These are phyloP conservation scores for Drosophila tristis DNA, from an alignment of 1,140 invertebrate species.

Conservation along the genomic window DNA sequence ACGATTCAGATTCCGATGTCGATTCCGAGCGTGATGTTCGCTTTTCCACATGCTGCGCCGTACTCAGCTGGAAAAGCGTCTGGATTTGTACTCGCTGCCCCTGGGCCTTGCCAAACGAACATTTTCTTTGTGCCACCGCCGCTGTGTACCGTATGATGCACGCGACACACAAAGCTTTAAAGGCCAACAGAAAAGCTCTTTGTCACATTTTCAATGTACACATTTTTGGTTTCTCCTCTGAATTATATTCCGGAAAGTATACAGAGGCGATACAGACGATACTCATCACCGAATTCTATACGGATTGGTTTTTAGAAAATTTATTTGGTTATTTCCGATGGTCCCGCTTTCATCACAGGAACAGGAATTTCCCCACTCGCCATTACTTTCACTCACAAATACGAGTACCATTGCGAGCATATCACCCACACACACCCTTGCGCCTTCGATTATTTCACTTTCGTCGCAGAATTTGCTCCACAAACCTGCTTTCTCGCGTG, in stretches of 20 bases:
- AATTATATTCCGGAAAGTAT: too few species aligned
- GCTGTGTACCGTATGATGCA: neutral
- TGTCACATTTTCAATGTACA: too few species aligned
- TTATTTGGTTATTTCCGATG: neutral
- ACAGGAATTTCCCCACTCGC: slow-evolving; percentile 24
- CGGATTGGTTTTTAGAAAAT: too few species aligned
- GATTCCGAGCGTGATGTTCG: slow-evolving; percentile 63
- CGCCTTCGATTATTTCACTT: slow-evolving; percentile 49
- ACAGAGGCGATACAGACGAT: too few species aligned
- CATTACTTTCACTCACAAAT: slow-evolving; percentile 10
- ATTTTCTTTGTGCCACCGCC: slow-evolving; percentile 36
- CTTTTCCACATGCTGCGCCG: slow-evolving; percentile 75
- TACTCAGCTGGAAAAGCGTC: slow-evolving; percentile 77
- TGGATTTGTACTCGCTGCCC: slow-evolving; percentile 43
- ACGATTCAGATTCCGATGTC: neutral
- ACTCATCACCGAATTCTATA: too few species aligned
- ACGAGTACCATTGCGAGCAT: neutral
- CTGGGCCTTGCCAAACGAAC: slow-evolving; percentile 32
- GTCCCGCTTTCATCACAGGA: neutral
- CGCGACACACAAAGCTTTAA: slow-evolving; percentile 24
- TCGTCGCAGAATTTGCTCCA: slow-evolving; percentile 54
- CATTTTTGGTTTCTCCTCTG: too few species aligned
- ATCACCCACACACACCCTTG: neutral
- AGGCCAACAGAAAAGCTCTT: slow-evolving; percentile 19
- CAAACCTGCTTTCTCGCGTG: slow-evolving; percentile 61